phyloP scores from a whole-genome alignment of 2,888 invertebrate genomes.

The Polymixis flavicincta region DNA sequence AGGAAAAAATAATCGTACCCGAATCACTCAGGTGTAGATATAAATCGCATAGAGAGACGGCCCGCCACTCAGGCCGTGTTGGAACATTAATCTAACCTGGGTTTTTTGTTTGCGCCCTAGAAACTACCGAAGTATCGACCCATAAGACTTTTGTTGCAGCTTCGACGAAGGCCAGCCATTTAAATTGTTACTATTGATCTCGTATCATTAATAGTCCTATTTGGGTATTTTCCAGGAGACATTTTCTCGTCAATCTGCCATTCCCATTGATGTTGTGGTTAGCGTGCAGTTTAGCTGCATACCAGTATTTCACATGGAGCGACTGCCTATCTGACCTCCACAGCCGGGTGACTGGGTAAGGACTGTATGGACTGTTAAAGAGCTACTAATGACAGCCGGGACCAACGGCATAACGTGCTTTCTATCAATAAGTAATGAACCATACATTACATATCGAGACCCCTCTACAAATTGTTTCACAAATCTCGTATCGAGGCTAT shows the following conservation, averaged over 20 bases:
- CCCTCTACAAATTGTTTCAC: neutral
- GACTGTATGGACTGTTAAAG: no score
- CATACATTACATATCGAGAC: no score
- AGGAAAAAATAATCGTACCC: conserved; percentile 12
- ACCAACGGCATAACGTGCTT: no score
- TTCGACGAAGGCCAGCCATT: conserved; percentile 44
- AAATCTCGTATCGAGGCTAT: neutral
- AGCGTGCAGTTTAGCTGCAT: neutral
- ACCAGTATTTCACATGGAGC: neutral
- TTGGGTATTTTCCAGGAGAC: neutral
- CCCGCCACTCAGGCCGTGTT: conserved; percentile 33
- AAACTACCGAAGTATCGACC: conserved; percentile 43
- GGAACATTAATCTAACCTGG: conserved; percentile 49
- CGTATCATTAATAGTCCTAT: neutral
- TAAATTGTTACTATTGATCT: conserved; percentile 28
- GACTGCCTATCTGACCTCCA: no score
- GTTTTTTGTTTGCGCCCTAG: conserved; percentile 51
- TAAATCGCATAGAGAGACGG: conserved; percentile 3
- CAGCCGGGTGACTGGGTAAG: no score
- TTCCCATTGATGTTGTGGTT: neutral
- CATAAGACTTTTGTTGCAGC: conserved; percentile 45
- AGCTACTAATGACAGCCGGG: no score
- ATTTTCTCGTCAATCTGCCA: neutral
- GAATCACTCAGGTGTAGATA: conserved; percentile 33
- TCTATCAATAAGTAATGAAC: no score